Conservation (phyloP, 1,140 invertebrate species). For the Papilio machaon region DNA sequence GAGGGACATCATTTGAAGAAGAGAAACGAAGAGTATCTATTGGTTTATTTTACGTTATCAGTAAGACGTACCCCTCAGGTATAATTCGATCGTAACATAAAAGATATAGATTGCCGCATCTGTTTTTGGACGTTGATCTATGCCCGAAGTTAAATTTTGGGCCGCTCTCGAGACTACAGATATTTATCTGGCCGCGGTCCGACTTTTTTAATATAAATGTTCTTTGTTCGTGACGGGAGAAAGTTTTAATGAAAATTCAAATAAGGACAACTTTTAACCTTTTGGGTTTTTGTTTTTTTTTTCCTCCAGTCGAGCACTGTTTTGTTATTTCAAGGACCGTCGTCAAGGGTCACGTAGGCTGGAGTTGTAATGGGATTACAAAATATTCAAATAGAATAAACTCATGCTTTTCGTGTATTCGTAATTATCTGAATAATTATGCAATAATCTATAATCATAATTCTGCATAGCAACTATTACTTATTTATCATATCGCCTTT, state of each 20-base stretch:
- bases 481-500: too few species aligned
- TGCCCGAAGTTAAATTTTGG: conserved; percentile 74
- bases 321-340: conserved; percentile 73
- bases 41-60: too few species aligned
- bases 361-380: conserved; percentile 19
- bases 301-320: conserved; percentile 62
- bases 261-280: conserved; percentile 81
- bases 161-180: conserved; percentile 79
- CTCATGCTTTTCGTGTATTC: background rate
- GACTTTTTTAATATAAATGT: conserved; percentile 82
- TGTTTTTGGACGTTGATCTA: conserved; percentile 51
- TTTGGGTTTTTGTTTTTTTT: conserved; percentile 75
- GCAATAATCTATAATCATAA: too few species aligned
- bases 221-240: conserved; percentile 81
- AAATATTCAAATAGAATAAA: conserved; percentile 5
- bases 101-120: conserved; percentile 45
- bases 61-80: background rate
- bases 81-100: conserved; percentile 4
- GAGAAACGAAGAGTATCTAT: too few species aligned
- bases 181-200: conserved; percentile 80
- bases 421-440: background rate
- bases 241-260: conserved; percentile 82
- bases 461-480: background rate
- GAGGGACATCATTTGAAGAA: background rate
- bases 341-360: conserved; percentile 30